Evolutionary conservation across 2,888 invertebrate species (phyloP).

Genomic region (Spialia ferax): DNA sequence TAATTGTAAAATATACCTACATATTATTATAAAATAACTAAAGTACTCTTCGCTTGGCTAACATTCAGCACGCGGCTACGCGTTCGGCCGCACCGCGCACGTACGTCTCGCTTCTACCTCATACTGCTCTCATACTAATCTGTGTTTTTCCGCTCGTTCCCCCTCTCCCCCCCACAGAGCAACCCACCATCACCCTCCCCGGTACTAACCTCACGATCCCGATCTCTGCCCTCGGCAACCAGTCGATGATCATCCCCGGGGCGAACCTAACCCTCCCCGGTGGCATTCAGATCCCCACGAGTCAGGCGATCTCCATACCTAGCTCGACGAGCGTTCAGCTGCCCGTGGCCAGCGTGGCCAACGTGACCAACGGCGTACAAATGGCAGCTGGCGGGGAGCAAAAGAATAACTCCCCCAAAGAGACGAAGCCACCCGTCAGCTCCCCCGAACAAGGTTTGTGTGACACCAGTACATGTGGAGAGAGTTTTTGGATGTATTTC

Average conservation of each 20-base stretch:
- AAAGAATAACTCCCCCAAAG: conserved; percentile 78
- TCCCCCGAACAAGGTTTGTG: conserved; percentile 38
- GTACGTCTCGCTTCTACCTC: conserved; percentile 62
- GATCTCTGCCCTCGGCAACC: conserved; percentile 77
- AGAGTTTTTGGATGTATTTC: conserved; percentile 1
- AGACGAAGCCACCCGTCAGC: conserved; percentile 43
- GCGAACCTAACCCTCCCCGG: conserved; percentile 78
- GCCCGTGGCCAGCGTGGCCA: conserved; percentile 54
- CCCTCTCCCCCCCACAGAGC: conserved; percentile 66
- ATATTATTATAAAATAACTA: too few relatives aligned
- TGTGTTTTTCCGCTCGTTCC: conserved; percentile 67
- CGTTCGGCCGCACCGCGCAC: conserved; percentile 38
- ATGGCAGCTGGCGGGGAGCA: conserved; percentile 79
- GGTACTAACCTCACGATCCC: conserved; percentile 89
- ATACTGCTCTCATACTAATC: conserved; percentile 76
- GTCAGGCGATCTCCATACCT: conserved; percentile 65
- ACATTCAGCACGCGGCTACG: conserved; percentile 21
- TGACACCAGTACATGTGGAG: not conserved
- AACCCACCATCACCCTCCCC: conserved; percentile 87
- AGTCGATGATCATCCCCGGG: conserved; percentile 85
- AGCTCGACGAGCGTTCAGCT: conserved; percentile 57
- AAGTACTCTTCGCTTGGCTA: conserved; percentile 15
- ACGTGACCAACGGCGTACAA: conserved; percentile 75
- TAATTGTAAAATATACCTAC: not conserved
- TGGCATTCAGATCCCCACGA: conserved; percentile 54